Percentiles rank a stretch among this genome's conserved stretches.
These are phyloP conservation scores for Isichthys henryi DNA, from an alignment of 2,113 vertebrate genomes.

Conservation along the genomic window DNA sequence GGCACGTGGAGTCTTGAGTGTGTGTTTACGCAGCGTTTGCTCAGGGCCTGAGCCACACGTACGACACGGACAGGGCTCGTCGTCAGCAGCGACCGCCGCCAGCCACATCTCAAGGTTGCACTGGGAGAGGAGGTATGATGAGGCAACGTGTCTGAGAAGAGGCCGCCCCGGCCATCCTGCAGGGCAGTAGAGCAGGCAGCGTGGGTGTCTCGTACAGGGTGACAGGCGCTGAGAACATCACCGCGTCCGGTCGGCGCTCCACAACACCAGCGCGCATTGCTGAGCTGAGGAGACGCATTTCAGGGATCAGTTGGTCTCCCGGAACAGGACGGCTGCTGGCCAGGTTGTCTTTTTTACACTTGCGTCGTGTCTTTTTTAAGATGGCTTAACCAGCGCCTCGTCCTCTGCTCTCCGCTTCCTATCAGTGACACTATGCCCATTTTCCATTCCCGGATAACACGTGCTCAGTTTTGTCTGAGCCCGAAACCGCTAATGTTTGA, in stretches of 20 bases:
- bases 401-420: not conserved
- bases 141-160: not conserved
- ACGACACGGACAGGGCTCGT: not conserved
- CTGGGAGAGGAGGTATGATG: not conserved
- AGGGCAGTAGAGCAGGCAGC: not conserved
- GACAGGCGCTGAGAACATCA: not conserved
- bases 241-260: not conserved
- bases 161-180: not conserved
- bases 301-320: not conserved
- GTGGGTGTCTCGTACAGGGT: not conserved
- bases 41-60: not conserved
- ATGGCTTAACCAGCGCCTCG: not conserved
- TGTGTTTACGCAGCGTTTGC: not conserved
- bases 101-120: not conserved
- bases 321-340: not conserved
- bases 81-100: not conserved
- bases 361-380: not conserved
- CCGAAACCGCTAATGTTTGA: not conserved
- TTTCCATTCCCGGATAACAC: not conserved
- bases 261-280: not conserved
- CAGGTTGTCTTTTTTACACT: not conserved
- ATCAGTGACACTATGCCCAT: not conserved
- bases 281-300: not conserved
- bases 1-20: not conserved
- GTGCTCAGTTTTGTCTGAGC: not conserved